Conservation (phyloP, 2,113 vertebrate genomes). For the Oxyruncus cristatus region DNA sequence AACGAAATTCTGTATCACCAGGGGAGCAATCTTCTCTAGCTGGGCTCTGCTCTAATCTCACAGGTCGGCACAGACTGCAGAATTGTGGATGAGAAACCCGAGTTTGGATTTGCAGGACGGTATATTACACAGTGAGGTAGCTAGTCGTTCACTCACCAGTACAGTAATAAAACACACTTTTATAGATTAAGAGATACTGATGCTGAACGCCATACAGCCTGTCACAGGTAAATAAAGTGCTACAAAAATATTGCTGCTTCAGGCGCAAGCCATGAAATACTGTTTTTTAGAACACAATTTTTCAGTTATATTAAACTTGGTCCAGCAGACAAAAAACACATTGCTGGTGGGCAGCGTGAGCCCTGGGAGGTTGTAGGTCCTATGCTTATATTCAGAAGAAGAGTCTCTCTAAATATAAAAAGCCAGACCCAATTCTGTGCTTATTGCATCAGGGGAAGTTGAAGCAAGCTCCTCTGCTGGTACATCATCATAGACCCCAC, state of each 20-base stretch:
- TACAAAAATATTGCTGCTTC: constrained; percentile 9
- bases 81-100: not conserved
- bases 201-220: not conserved
- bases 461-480: not conserved
- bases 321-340: not conserved
- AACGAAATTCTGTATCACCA: constrained; percentile 20
- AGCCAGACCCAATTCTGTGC: not conserved
- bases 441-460: not conserved
- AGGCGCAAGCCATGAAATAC: not conserved
- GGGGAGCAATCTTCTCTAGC: not conserved
- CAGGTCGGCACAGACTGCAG: not conserved
- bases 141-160: not conserved
- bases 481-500: fast-evolving
- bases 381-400: not conserved
- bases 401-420: not conserved
- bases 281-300: not conserved
- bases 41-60: constrained; percentile 16
- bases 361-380: not conserved
- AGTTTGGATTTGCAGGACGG: not conserved
- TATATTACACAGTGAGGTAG: not conserved
- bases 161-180: not conserved
- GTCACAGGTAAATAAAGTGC: not conserved
- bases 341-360: not conserved
- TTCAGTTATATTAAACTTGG: not conserved
- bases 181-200: not conserved